Evolutionary conservation across 2,797 vertebrate genomes (phyloP).

Genomic region (Myripristis jacobus): DNA sequence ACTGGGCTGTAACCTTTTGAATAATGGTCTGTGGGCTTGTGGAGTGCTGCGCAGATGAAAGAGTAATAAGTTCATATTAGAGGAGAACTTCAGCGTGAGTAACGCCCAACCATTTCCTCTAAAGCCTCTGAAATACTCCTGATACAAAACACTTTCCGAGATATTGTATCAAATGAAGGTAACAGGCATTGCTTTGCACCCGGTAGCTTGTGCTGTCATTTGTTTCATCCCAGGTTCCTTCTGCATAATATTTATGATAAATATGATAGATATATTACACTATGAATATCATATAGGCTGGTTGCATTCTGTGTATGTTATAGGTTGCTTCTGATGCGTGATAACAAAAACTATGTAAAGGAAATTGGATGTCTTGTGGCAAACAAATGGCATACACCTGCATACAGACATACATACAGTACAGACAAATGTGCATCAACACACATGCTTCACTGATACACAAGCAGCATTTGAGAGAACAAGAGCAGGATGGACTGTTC

Average conservation of each 20-base stretch:
- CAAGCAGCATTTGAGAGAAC: neutral
- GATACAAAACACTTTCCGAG: conserved; percentile 71
- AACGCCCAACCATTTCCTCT: conserved; percentile 52
- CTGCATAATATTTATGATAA: conserved; percentile 69
- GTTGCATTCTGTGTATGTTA: conserved; percentile 38
- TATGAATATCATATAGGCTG: conserved; percentile 52
- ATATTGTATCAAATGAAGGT: conserved; percentile 69
- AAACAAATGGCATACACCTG: conserved; percentile 21
- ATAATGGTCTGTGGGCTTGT: conserved; percentile 49
- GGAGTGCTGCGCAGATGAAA: conserved; percentile 48
- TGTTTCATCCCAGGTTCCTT: conserved; percentile 47
- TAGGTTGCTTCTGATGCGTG: conserved; percentile 44
- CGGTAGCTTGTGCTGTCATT: conserved; percentile 50
- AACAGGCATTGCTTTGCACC: conserved; percentile 41
- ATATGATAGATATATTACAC: conserved; percentile 60
- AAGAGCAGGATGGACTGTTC: neutral
- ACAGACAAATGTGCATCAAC: neutral
- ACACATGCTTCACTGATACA: neutral
- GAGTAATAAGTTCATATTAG: conserved; percentile 65
- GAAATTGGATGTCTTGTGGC: conserved; percentile 33
- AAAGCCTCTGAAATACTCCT: conserved; percentile 49
- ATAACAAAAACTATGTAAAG: conserved; percentile 39
- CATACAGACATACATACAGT: conserved; percentile 2
- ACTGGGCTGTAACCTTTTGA: conserved; percentile 45
- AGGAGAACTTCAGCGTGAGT: conserved; percentile 53